Percentiles rank a stretch among this genome's conserved stretches.
phyloP scores from a whole-genome alignment of 2,888 invertebrate genomes.

The Dasypolia templi region DNA sequence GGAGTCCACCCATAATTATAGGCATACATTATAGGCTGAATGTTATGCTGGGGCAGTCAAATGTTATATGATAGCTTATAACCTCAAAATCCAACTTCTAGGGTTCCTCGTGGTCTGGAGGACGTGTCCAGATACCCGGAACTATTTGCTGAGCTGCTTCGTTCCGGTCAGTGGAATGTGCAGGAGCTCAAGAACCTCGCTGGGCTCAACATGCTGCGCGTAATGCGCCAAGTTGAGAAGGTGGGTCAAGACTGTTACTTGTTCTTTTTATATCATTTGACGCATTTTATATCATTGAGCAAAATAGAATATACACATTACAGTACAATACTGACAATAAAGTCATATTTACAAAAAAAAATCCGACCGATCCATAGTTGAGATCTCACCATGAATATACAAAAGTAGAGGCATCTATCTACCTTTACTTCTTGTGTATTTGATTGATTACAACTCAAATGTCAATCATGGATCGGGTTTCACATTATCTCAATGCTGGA shows the following conservation, averaged over 20 bases:
- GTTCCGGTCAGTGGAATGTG: slow-evolving; percentile 91
- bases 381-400: not conserved
- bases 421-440: too few species aligned
- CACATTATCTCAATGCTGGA: not conserved
- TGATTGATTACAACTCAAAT: not conserved
- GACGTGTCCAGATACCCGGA: slow-evolving; percentile 93
- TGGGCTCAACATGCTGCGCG: slow-evolving; percentile 91
- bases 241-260: slow-evolving; percentile 70
- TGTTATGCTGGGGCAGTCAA: not conserved
- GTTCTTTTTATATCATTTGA: too few species aligned
- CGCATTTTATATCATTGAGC: not conserved
- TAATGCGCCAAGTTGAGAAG: slow-evolving; percentile 91
- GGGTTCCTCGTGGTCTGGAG: slow-evolving; percentile 92
- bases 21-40: too few species aligned
- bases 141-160: slow-evolving; percentile 92
- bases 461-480: not conserved
- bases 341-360: not conserved
- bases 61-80: not conserved
- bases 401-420: too few species aligned
- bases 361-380: not conserved
- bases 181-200: slow-evolving; percentile 92
- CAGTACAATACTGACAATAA: not conserved
- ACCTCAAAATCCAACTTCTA: slow-evolving; percentile 68
- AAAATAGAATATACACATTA: not conserved
- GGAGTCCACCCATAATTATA: accelerated